Evolutionary conservation across 2,113 vertebrate genomes (phyloP), one percentile per base, ranked within the genome.

Genomic region (Carassius gibelio): DNA sequence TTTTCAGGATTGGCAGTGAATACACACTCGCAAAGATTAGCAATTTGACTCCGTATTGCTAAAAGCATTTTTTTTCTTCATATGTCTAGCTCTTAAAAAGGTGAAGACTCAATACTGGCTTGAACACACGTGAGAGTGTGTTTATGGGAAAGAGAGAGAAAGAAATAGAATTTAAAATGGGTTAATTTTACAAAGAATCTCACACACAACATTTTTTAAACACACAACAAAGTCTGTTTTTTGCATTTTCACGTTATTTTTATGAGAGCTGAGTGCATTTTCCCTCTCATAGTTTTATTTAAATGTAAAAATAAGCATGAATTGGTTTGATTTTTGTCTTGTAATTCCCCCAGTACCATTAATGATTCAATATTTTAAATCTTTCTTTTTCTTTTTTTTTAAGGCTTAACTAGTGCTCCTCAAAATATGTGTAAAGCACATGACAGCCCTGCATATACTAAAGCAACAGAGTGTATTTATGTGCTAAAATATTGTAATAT

Each of bases 401-500:
- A 66, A 66, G 2, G 10, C 0, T 2, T 30, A 6, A 66, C 62
- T 72, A 21, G 5, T 48, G 21, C 71, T 11, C 2, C 13, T 5
- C 2, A 23, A 45, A 75, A 23, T 7, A 48, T 45, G 6, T 7
- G 1, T 74, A 23, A 48, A 74, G n/a, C 42, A 50, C 10, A 75
- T 15, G 5, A 75, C 42, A 14, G n/a, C 4, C n/a, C 42, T 23
- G 11, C n/a, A 75, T 75, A 50, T 50, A 75, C 6, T 75, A 75
- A 8, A 75, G 10, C 42, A 75, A 75, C 72, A 48, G 8, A 42
- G 69, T n/a, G 19, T 80, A 64, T 64, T 66, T 81, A 79, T 26
- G 59, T 48, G 59, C 78, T 64, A 38, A 81, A 81, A 66, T 81
- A 81, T 81, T 64, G 78, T 48, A 71, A 75, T 74, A 83, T 59